phyloP scores from a whole-genome alignment of 2,797 vertebrate genomes.

The Echiichthys vipera region DNA sequence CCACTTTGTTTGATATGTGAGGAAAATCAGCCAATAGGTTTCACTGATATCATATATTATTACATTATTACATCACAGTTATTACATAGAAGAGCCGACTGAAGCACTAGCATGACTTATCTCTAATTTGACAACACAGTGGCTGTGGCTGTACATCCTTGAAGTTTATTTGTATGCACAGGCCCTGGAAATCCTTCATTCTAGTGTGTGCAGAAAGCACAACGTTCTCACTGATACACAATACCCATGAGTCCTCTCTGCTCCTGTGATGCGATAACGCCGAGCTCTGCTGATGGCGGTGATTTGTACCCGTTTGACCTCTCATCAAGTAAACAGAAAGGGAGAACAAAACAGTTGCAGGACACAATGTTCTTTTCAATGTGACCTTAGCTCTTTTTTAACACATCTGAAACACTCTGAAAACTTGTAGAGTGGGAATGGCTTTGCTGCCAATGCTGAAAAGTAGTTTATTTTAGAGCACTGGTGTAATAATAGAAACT shows the following conservation, averaged over 20 bases:
- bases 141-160: slow-evolving; percentile 30
- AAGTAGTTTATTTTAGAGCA: slow-evolving; percentile 7
- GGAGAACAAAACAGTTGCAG: slow-evolving; percentile 29
- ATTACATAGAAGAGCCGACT: slow-evolving; percentile 3
- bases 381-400: slow-evolving; percentile 36
- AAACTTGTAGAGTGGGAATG: slow-evolving; percentile 13
- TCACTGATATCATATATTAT: background rate
- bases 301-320: slow-evolving; percentile 59
- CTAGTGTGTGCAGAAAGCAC: slow-evolving; percentile 24
- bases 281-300: slow-evolving; percentile 53
- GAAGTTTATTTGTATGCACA: background rate
- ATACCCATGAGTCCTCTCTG: slow-evolving; percentile 35
- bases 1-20: background rate
- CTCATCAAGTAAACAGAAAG: slow-evolving; percentile 23
- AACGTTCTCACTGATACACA: slow-evolving; percentile 39
- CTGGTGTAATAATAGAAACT: slow-evolving; percentile 16
- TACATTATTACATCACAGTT: background rate
- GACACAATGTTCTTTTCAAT: slow-evolving; percentile 42
- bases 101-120: background rate
- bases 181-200: background rate
- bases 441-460: background rate
- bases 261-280: slow-evolving; percentile 27
- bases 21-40: background rate
- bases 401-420: background rate
- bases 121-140: slow-evolving; percentile 10